Evolutionary conservation across 1,140 invertebrate species (phyloP).

Genomic region (Gonatopus flavifemur): DNA sequence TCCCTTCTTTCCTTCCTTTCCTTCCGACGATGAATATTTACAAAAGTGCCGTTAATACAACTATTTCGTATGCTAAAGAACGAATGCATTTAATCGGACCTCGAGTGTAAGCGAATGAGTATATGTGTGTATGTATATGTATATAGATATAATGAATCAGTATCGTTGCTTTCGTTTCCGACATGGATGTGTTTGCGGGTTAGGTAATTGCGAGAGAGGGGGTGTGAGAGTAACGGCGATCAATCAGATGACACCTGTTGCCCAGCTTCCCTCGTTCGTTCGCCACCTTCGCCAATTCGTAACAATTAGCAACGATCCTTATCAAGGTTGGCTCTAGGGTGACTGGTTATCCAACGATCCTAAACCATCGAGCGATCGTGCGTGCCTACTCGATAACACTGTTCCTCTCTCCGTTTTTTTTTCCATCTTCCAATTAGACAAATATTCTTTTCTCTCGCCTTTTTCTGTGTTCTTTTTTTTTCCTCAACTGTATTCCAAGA

Average conservation of each 20-base stretch:
- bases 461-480: too few relatives aligned
- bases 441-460: too few relatives aligned
- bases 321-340: conserved; percentile 41
- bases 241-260: conserved; percentile 61
- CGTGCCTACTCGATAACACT: background rate
- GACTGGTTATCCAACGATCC: conserved; percentile 17
- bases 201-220: conserved; percentile 55
- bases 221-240: conserved; percentile 49
- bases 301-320: conserved; percentile 57
- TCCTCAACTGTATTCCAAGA: conserved; percentile 2
- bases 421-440: background rate
- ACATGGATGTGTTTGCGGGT: conserved; percentile 52
- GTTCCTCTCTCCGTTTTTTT: background rate
- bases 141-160: conserved; percentile 43
- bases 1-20: too few relatives aligned
- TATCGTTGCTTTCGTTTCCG: conserved; percentile 47
- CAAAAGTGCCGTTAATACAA: conserved; percentile 28
- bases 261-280: conserved; percentile 49
- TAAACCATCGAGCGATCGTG: conserved; percentile 18
- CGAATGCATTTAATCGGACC: too few relatives aligned
- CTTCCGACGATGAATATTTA: conserved; percentile 33
- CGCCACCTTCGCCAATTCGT: conserved; percentile 53
- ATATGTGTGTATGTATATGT: too few relatives aligned
- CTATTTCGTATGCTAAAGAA: too few relatives aligned
- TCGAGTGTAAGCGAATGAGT: too few relatives aligned